Evolutionary conservation across 2,888 invertebrate species (phyloP), one percentile per base, ranked within the genome.

Genomic region (Cancer borealis): DNA sequence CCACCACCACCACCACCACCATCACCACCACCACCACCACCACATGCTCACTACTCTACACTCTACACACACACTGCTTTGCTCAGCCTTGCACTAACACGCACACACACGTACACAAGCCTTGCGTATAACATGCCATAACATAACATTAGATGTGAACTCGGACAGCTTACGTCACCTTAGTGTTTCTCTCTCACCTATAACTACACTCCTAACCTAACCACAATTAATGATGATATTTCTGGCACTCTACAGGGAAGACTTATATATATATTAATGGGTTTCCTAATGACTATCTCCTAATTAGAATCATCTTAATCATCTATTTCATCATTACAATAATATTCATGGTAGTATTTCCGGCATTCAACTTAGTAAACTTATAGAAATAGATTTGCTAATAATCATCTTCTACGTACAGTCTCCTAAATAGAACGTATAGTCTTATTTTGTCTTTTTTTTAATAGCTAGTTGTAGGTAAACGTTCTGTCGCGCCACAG

Each of bases 21-120:
- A 89, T 26, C 60, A 60, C 60, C 90, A 49, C 60, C 60, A 60
- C 30, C 49, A 84, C 84, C 84, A 39, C 84, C 84, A 84, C 39
- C 84, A 84, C 17, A 14, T 12, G 10, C 12, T 39, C 73, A 26
- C 26, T 30, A 45, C n/a, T 45, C n/a, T 45, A n/a, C 46, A 39
- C 46, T 88, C 30, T n/a, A 89, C 47, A 54, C n/a, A 89, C 49
- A 89, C 54, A 89, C 46, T 10, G 47, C 39, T 45, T 12, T 39
- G 45, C 88, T 88, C 39, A 47, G 21, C 88, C 88, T n/a, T 45
- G 45, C 46, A 88, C 46, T 73, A 73, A 73, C 73, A 73, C 26
- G 10, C 21, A 73, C 73, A 73, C 21, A n/a, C 73, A 54, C n/a
- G 26, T n/a, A 73, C 73, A n/a, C 73, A 73, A n/a, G 73, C 73